Evolutionary conservation across 2,888 invertebrate species (phyloP), one percentile per base, ranked within the genome.

Genomic region (Apamea anceps): DNA sequence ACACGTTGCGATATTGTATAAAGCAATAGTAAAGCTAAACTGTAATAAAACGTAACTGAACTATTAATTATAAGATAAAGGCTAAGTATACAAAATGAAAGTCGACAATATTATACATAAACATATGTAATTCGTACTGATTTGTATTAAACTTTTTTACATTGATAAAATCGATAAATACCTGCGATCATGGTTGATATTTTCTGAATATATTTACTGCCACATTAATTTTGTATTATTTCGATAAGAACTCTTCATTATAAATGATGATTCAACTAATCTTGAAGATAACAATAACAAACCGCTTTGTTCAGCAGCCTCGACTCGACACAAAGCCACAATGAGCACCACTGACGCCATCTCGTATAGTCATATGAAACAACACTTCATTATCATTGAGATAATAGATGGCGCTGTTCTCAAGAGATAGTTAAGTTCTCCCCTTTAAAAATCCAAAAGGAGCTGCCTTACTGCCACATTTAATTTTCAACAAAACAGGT

Each of bases 121-220:
- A 81, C 87, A 95, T 96, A 92, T 94, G 93, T 95, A 95, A 94
- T 93, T 92, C 92, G 95, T 94, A 94, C 91, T 91, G 89, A 89
- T 90, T 93, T 93, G 93, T 93, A 93, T 94, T 92, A 92, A 91
- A 91, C 92, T 93, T 95, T 95, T 95, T 95, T 96, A 95, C 94
- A 95, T 92, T 94, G 95, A 95, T 94, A 91, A 94, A 94, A 94
- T 94, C 93, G 89, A 87, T 85, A 93, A 95, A 94, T 95, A 84
- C 84, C 86, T 83, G 81, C 94, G 93, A 95, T 93, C 93, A 95
- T 93, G 94, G 95, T 96, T 96, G 93, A 96, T 97, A 96, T 96
- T 97, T 96, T 96, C 96, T 96, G 95, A 96, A 96, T 97, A 97
- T 96, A 96, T 97, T 96, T 96, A 96, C 96, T 97, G 95, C 96